Evolutionary conservation across 1,140 invertebrate genomes (phyloP), one percentile per base, ranked within the genome.

Genomic region (Tetramorium simillimum): DNA sequence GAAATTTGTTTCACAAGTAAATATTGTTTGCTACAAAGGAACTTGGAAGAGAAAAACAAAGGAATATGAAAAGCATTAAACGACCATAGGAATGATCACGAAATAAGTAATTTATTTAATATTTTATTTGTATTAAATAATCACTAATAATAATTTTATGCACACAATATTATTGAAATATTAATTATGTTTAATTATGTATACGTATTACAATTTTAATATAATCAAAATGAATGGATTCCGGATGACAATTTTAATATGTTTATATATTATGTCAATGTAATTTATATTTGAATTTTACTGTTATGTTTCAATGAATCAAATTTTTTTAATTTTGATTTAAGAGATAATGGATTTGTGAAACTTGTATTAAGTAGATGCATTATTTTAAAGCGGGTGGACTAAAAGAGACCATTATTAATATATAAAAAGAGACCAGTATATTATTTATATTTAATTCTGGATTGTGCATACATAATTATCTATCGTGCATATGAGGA

Each of bases 51-150:
- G n/a, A 7, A 33, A 33, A 33, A 4, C 4, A 9, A 65, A 2
- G 24, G 14, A 4, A 14, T 14, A 3, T 56, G 10, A 9, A 0
- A 40, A n/a, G 6, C 18, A 40, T 65, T 1, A 7, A 9, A 1
- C 33, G 18, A 63, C 7, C n/a, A 6, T 2, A 24, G 21, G 14
- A 1, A 18, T 4, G 33, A 37, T 6, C 33, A n/a, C 0, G 3
- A 40, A 37, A 65, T 65, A n/a, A 40, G 6, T 65, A 65, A 65
- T 40, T 40, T 37, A 65, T 56, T 56, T 21, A 56, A 21, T 33
- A 33, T 6, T 63, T 65, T 37, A 65, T 65, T 63, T 37, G 33
- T 65, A n/a, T 65, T 18, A 37, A 65, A 65, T 65, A 65, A 65
- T 40, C 4, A 7, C 14, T 21, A 40, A n/a, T 37, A 37, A 65